phyloP scores from a whole-genome alignment of 2,888 invertebrate species.

The Mythimna ferrago region DNA sequence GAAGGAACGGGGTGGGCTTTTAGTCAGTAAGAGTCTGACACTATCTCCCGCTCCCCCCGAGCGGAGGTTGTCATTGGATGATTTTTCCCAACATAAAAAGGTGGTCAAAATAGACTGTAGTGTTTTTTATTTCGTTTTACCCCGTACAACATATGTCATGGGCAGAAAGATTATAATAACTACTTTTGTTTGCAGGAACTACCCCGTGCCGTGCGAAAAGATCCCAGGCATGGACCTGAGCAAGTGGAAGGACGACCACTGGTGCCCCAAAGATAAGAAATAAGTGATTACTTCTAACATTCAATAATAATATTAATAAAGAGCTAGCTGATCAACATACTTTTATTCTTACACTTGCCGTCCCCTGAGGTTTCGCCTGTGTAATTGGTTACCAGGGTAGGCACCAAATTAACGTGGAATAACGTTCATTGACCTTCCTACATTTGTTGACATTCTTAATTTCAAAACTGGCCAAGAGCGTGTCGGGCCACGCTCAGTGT shows the following conservation, averaged over 20 bases:
- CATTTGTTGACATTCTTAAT: too few relatives aligned
- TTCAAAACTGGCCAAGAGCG: too few relatives aligned
- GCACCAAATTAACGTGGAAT: too few relatives aligned
- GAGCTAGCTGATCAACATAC: neutral
- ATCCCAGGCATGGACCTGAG: conserved; percentile 43
- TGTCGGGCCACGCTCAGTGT: too few relatives aligned
- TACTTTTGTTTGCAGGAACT: conserved; percentile 36
- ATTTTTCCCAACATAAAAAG: too few relatives aligned
- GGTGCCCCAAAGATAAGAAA: conserved; percentile 37
- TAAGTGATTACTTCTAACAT: neutral
- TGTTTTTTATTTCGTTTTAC: neutral
- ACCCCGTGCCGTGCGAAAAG: conserved; percentile 37
- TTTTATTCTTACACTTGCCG: neutral
- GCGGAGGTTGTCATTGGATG: too few relatives aligned
- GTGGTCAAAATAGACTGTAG: too few relatives aligned
- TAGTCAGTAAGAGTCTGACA: too few relatives aligned
- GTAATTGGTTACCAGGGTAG: neutral
- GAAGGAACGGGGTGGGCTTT: too few relatives aligned
- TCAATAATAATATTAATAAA: neutral
- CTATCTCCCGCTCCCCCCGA: too few relatives aligned
- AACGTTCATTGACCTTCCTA: too few relatives aligned
- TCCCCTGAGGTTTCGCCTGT: fast-evolving
- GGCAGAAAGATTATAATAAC: neutral
- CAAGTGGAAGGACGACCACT: conserved; percentile 48
- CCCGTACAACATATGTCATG: neutral